Evolutionary conservation across 2,113 vertebrate genomes (phyloP).

Genomic region (Takifugu flavidus): DNA sequence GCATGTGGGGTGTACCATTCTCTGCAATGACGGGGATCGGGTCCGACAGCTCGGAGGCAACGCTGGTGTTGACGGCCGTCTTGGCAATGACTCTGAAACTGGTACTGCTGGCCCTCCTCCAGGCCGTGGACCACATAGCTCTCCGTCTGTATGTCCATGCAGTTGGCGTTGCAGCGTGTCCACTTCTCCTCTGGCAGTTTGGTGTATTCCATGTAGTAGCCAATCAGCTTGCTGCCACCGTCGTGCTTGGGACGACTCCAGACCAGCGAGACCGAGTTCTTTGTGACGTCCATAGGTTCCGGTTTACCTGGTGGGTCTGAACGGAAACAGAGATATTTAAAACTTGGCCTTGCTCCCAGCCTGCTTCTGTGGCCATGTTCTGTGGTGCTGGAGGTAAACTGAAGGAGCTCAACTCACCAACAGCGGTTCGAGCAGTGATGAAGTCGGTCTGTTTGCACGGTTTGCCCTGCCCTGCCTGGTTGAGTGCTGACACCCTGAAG

Average conservation of each 20-base stretch:
- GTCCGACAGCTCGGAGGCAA: constrained; percentile 92
- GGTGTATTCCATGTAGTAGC: constrained; percentile 89
- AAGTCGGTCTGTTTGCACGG: constrained; percentile 95
- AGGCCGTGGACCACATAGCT: constrained; percentile 87
- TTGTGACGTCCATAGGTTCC: constrained; percentile 91
- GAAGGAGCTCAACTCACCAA: constrained; percentile 75
- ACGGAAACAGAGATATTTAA: constrained; percentile 3
- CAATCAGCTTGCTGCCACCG: constrained; percentile 93
- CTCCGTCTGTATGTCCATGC: constrained; percentile 88
- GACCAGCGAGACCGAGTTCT: constrained; percentile 84
- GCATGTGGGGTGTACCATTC: constrained; percentile 78
- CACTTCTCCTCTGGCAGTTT: constrained; percentile 92
- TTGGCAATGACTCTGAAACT: constrained; percentile 94
- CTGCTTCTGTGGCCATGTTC: too few species aligned
- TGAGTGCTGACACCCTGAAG: constrained; percentile 92
- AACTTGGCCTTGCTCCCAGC: not conserved
- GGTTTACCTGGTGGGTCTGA: constrained; percentile 97
- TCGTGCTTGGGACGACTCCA: constrained; percentile 93
- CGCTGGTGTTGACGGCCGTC: constrained; percentile 87
- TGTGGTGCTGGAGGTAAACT: too few species aligned
- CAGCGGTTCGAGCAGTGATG: constrained; percentile 87
- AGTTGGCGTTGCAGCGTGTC: constrained; percentile 86
- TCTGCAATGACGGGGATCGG: constrained; percentile 87
- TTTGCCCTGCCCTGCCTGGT: constrained; percentile 91
- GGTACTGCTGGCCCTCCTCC: constrained; percentile 89